Evolutionary conservation across 2,888 invertebrate genomes (phyloP).

Genomic region (Sepioteuthis lessoniana): DNA sequence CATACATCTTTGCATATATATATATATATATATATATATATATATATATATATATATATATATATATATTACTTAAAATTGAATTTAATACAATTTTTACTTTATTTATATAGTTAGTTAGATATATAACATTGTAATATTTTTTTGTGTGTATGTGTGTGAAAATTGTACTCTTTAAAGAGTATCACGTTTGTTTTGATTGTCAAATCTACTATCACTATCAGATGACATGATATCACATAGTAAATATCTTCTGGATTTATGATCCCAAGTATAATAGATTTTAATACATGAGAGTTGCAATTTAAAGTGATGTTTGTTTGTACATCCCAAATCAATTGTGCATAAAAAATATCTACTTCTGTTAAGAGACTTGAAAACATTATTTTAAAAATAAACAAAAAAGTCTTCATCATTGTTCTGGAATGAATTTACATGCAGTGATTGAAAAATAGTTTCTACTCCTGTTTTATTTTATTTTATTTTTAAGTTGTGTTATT

Average conservation of each 20-base stretch:
- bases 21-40: conserved; percentile 41
- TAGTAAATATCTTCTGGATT: neutral
- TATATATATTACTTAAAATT: neutral
- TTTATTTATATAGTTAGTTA: neutral
- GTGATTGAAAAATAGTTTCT: too few relatives aligned
- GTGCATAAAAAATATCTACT: too few relatives aligned
- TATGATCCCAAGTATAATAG: neutral
- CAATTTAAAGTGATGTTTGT: too few relatives aligned
- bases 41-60: conserved; percentile 34
- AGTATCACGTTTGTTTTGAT: neutral
- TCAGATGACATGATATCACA: neutral
- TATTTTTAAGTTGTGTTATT: too few relatives aligned
- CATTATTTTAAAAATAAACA: too few relatives aligned
- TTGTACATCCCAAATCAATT: too few relatives aligned
- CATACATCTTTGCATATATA: neutral
- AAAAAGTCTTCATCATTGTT: too few relatives aligned
- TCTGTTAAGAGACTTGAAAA: too few relatives aligned
- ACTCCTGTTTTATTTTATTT: too few relatives aligned
- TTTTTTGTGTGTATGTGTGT: too few relatives aligned
- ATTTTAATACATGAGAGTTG: neutral
- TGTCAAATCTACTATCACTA: neutral
- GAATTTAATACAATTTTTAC: neutral
- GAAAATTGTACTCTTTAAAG: neutral
- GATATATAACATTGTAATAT: neutral
- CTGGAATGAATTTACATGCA: too few relatives aligned